Evolutionary conservation across 2,888 invertebrate genomes (phyloP).

Genomic region (Drosophila demipolita): DNA sequence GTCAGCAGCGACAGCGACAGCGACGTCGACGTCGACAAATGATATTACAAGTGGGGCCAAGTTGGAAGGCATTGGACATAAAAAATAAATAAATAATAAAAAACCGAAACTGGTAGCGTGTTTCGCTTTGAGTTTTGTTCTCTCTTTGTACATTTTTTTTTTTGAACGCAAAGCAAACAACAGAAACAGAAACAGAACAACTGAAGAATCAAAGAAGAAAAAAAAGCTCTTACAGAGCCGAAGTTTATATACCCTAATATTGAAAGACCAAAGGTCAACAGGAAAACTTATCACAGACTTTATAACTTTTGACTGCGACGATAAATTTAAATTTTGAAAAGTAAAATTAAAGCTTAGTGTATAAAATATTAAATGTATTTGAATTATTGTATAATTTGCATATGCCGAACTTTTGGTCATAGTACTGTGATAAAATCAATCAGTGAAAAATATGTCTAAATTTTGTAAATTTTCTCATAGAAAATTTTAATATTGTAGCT

Average conservation of each 20-base stretch:
- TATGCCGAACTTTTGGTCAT: not conserved
- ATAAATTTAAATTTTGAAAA: not conserved
- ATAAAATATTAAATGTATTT: not conserved
- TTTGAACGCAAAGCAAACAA: constrained; percentile 61
- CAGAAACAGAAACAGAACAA: constrained; percentile 52
- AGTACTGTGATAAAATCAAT: not conserved
- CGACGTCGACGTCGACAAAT: constrained; percentile 57
- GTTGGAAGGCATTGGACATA: constrained; percentile 34
- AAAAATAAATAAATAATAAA: constrained; percentile 23
- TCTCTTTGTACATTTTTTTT: constrained; percentile 58
- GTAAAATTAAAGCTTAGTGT: not conserved
- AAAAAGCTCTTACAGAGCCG: not conserved
- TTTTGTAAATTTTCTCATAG: not conserved
- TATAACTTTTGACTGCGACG: not conserved
- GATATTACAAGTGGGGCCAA: constrained; percentile 61
- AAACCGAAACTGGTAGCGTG: constrained; percentile 68
- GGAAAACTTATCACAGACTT: not conserved
- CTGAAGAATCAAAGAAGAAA: constrained; percentile 21
- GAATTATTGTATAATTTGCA: not conserved
- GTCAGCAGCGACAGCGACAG: constrained; percentile 8
- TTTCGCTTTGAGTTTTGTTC: constrained; percentile 64
- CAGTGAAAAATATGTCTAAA: not conserved
- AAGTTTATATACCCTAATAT: constrained; percentile 24
- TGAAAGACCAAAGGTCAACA: not conserved
- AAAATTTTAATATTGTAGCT: not conserved